A percentile compares a stretch with the other conserved stretches of the same genome.
phyloP scores from a whole-genome alignment of 1,140 invertebrate genomes.

The Caenorhabditis briggsae region DNA sequence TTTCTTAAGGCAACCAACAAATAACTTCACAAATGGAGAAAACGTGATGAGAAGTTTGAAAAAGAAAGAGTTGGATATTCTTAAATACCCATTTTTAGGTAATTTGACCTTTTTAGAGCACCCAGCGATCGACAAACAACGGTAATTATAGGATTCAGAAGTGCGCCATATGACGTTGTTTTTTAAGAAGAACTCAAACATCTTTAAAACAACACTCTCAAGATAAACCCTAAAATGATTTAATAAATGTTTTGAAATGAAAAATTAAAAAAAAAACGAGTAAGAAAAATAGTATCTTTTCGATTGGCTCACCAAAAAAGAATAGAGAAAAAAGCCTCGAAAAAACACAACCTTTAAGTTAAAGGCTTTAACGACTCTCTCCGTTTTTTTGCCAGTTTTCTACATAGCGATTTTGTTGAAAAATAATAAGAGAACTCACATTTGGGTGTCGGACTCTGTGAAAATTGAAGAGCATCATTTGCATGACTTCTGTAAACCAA shows the following conservation, averaged over 20 bases:
- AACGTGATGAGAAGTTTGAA: neutral
- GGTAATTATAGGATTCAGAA: neutral
- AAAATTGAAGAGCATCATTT: slow-evolving; percentile 50
- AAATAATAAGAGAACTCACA: neutral
- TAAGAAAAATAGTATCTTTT: neutral
- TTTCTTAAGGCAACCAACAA: neutral
- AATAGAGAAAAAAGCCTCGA: neutral
- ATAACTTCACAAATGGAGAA: neutral
- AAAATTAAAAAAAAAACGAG: neutral
- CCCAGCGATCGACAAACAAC: neutral
- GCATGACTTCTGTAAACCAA: neutral
- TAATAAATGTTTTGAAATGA: neutral
- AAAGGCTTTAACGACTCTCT: slow-evolving; percentile 44
- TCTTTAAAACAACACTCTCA: neutral
- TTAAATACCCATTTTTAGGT: slow-evolving; percentile 8
- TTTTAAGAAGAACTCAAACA: neutral
- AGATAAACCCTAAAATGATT: too few relatives aligned
- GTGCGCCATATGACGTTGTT: neutral
- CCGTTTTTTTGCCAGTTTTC: neutral
- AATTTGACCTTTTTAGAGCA: slow-evolving; percentile 7
- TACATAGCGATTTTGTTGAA: neutral
- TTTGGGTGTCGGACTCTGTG: slow-evolving; percentile 39
- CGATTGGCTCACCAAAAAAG: neutral
- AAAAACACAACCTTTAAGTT: slow-evolving; percentile 30
- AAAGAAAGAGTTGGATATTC: neutral